Base-by-base conservation (phyloP, 2,113 vertebrate genomes). In the Elaphurus davidianus region DNA sequence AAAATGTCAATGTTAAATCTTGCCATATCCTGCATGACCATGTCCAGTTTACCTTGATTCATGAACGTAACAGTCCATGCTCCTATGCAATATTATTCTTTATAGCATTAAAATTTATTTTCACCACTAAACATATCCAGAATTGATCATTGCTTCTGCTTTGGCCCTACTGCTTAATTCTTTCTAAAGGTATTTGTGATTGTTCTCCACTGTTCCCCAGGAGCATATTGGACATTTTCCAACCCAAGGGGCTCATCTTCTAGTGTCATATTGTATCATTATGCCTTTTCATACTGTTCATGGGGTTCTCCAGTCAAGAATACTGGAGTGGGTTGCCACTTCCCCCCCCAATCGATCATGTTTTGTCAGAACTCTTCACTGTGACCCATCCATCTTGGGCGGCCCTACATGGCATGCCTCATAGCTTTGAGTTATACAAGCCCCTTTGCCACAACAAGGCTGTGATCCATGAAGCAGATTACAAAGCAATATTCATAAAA, bases 51-150 rank as follows among this genome's bases (percentile, higher is more conserved):
- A 76, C 21, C 6, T 76, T 43, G 11, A 43, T 76, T 76, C 11
- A 7, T 76, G 71, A 21, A 14, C 0, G 0, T 27, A 76, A 43
- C 36, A 43, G 25, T 76, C 23, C 12, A 43, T 40, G 71, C 43
- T 25, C 23, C 36, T 43, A 27, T 27, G 36, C 36, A 76, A 7
- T 76, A 76, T 76, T 40, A 36, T 14, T 76, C 36, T 76, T 76
- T 76, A 76, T 43, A 76, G 36, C 36, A 76, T 76, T 6, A 76
- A 76, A 43, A 6, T 76, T 43, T 76, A 43, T 43, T 76, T 76
- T 43, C 12, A 27, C 71, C 21, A 14, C 23, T 76, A 76, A 25
- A 76, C 12, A 27, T 74, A 74, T 43, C 71, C 23, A 43, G 43
- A 76, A 76, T 40, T 76, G 36, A 76, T 76, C 36, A 43, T 43